Conservation (phyloP, 2,888 invertebrate genomes). For the Lasioglossum villosulum region DNA sequence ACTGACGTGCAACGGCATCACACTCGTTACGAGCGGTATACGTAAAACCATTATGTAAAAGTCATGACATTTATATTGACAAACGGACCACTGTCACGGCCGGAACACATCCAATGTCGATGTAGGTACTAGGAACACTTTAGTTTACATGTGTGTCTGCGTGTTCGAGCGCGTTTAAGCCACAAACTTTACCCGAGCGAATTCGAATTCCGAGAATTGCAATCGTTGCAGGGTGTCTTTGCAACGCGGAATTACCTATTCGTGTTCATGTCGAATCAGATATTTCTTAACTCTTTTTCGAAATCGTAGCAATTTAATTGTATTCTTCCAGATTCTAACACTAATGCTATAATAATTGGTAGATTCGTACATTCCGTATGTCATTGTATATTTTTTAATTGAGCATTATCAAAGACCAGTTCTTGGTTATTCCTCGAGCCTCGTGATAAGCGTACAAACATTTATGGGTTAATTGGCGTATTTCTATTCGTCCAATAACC, state of each 20-base stretch:
- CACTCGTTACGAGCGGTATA: conserved; percentile 13
- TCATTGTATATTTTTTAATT: too few species aligned
- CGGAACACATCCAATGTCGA: conserved; percentile 8
- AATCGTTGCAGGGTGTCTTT: not conserved
- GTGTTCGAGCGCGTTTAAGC: not conserved
- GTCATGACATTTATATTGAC: conserved; percentile 64
- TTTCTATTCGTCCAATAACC: conserved; percentile 11
- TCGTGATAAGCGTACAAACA: not conserved
- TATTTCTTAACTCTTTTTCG: not conserved
- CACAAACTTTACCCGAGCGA: not conserved
- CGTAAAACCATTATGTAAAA: conserved; percentile 70
- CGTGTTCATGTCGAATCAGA: not conserved
- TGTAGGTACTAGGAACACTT: conserved; percentile 8
- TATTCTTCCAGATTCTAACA: too few species aligned
- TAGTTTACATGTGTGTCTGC: not conserved
- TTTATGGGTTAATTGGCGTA: conserved; percentile 7
- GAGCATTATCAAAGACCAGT: not conserved
- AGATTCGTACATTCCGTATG: not conserved
- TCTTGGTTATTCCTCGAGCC: not conserved
- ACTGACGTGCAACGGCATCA: conserved; percentile 29
- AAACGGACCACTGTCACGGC: conserved; percentile 37
- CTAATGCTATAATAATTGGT: too few species aligned
- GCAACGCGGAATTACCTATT: not conserved
- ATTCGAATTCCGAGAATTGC: not conserved
- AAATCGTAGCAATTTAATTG: too few species aligned